A percentile compares a stretch with the other conserved stretches of the same genome.
phyloP scores from a whole-genome alignment of 2,113 vertebrate species.

The Catharus minimus region DNA sequence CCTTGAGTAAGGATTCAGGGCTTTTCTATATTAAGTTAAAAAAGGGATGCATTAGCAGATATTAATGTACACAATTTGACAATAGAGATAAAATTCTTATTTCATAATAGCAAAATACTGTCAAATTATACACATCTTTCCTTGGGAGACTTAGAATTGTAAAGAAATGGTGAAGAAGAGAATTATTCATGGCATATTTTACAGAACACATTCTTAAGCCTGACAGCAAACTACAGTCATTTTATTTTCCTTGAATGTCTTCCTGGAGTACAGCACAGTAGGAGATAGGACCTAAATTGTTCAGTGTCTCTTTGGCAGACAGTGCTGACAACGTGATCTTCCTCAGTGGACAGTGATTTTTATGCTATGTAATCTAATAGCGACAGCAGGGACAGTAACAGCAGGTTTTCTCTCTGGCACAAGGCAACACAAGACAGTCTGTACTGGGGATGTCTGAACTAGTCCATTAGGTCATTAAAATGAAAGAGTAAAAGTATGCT shows the following conservation, averaged over 20 bases:
- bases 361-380: slow-evolving; percentile 36
- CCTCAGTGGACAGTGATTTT: slow-evolving; percentile 41
- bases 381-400: background rate
- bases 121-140: slow-evolving; percentile 24
- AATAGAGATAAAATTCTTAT: background rate
- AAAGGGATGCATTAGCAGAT: background rate
- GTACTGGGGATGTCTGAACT: background rate
- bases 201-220: slow-evolving; percentile 12
- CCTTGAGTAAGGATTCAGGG: background rate
- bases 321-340: slow-evolving; percentile 16
- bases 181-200: slow-evolving; percentile 26
- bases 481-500: background rate
- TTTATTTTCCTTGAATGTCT: slow-evolving; percentile 25
- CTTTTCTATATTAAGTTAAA: background rate
- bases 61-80: background rate
- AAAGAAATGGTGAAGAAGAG: slow-evolving; percentile 2
- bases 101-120: background rate
- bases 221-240: slow-evolving; percentile 8
- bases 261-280: slow-evolving; percentile 22
- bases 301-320: slow-evolving; percentile 23
- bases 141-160: background rate
- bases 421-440: background rate
- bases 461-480: background rate
- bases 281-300: slow-evolving; percentile 11
- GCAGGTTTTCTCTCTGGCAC: background rate